A percentile compares a stretch with the other conserved stretches of the same genome.
Evolutionary conservation across 2,113 vertebrate genomes (phyloP).

Genomic region (Monarcha castaneiventris): DNA sequence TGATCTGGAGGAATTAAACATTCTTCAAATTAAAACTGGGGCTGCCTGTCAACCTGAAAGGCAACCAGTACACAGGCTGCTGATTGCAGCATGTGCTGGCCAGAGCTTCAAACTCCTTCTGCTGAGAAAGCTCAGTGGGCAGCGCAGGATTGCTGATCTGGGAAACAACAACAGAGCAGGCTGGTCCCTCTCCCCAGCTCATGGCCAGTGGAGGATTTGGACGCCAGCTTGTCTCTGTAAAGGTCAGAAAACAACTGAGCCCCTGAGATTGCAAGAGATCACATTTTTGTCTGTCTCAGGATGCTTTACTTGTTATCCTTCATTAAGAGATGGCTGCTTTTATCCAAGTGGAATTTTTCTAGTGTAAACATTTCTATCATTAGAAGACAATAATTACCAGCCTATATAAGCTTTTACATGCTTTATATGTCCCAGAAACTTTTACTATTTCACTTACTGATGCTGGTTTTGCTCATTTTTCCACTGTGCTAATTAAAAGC

Average conservation of each 20-base stretch:
- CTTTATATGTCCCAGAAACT: background rate
- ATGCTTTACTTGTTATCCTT: background rate
- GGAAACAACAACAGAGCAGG: background rate
- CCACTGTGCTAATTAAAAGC: constrained; percentile 18
- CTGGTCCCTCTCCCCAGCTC: background rate
- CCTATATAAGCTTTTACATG: background rate
- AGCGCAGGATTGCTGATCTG: background rate
- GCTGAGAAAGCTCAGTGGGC: background rate
- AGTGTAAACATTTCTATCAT: background rate
- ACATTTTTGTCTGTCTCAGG: background rate
- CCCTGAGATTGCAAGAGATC: background rate
- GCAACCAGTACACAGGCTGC: background rate
- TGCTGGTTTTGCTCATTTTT: background rate
- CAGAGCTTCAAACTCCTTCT: background rate
- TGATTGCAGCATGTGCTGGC: background rate
- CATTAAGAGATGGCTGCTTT: background rate
- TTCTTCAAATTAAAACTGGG: background rate
- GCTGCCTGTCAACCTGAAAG: background rate
- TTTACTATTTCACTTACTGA: background rate
- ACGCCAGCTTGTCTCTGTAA: background rate
- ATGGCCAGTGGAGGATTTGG: background rate
- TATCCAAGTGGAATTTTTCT: background rate
- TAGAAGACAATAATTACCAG: background rate
- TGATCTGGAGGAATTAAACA: background rate
- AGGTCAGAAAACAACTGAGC: background rate